Base-by-base conservation (phyloP, 37 sponge, comb jelly and placozoan genomes). In the Crambe crambe region DNA sequence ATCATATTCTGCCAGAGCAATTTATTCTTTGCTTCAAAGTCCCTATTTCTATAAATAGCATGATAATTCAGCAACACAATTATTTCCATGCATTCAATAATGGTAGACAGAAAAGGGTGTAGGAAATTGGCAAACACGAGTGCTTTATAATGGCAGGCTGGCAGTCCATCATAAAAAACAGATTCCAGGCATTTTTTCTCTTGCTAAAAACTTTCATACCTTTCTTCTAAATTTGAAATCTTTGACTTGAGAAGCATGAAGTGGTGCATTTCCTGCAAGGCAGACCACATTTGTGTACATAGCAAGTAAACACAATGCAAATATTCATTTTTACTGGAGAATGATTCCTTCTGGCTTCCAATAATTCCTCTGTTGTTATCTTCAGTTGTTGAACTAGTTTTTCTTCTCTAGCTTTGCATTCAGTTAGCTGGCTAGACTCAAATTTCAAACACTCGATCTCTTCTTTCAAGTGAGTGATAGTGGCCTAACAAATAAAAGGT, bases 211-310 rank as follows among this genome's bases (percentile, higher is more conserved):
- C 25, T 62, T 27, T 27, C 40, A 54, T 25, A 90, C 91, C 77
- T 90, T 75, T 56, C 39, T 41, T 90, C 91, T 41, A 90, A 34
- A 30, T n/a, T 10, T 15, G 37, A 12, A 0, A 90, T 85, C 60
- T 72, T 90, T 62, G 67, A 25, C 36, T 67, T 77, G 37, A 90
- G 68, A 0, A 75, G 20, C 32, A 15, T 44, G 73, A 75, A 85
- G 59, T 90, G 91, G 56, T 81, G 82, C 91, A 90, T 90, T 39
- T 90, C 91, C 91, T 90, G 76, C 12, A 37, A 29, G 21, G 41
- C 42, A 47, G 61, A 25, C 70, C 29, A 72, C 1, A 37, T 37
- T 6, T 35, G 38, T 39, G 58, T 25, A 31, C 58, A 5, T 31
- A 76, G 37, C 9, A 51, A 15, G 54, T 51, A 15, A 9, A 51